A percentile compares a stretch with the other conserved stretches of the same genome.
Conservation (phyloP, 2,113 vertebrate genomes). For the Suricata suricatta region DNA sequence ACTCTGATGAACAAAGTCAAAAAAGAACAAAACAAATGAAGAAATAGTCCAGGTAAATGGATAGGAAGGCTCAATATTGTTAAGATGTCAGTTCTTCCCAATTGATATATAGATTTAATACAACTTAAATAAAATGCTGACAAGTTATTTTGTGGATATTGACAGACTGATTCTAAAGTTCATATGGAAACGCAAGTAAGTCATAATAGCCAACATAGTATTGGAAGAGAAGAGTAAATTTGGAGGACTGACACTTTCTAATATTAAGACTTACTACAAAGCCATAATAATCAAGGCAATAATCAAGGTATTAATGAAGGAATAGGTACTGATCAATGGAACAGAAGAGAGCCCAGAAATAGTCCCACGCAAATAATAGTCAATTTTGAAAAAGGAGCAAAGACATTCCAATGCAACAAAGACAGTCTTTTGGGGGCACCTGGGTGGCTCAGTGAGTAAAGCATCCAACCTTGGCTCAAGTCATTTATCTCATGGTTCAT, state of each 20-base stretch:
- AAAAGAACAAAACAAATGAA: background rate
- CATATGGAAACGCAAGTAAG: background rate
- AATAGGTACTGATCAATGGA: background rate
- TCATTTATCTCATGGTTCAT: no score
- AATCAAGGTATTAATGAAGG: background rate
- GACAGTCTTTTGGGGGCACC: background rate
- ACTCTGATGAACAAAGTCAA: background rate
- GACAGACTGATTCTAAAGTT: background rate
- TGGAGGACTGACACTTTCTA: background rate
- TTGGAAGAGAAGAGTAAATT: background rate
- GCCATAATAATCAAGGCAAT: background rate
- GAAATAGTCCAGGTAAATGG: background rate
- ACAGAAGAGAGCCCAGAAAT: background rate
- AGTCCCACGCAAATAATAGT: background rate
- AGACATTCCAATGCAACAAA: background rate
- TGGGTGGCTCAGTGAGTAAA: no score
- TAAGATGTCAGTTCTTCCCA: background rate
- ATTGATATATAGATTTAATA: background rate
- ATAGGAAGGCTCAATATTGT: background rate
- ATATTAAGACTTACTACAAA: background rate
- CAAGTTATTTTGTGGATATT: background rate
- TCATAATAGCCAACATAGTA: background rate
- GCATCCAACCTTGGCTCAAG: no score
- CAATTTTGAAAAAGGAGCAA: background rate
- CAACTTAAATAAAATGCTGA: background rate